A percentile compares a stretch with the other conserved stretches of the same genome.
Evolutionary conservation across 2,113 vertebrate species (phyloP).

Genomic region (Apaloderma vittatum): DNA sequence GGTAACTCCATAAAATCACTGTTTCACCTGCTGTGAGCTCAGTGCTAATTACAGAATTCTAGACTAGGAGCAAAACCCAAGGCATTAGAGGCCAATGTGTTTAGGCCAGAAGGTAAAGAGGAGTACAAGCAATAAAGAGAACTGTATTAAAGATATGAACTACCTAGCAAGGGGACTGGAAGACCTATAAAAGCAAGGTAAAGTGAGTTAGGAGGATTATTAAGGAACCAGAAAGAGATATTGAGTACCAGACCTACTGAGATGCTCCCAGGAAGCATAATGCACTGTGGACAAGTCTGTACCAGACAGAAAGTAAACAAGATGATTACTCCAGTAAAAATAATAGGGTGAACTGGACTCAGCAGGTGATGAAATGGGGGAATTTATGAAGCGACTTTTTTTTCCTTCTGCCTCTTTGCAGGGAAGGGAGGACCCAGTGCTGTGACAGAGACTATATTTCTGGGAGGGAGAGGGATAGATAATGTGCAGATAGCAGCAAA

Average conservation of each 20-base stretch:
- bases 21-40: background rate
- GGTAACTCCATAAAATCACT: background rate
- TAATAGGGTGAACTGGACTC: slow-evolving; percentile 8
- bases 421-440: background rate
- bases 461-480: background rate
- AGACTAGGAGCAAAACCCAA: background rate
- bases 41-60: slow-evolving; percentile 37
- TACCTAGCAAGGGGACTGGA: slow-evolving; percentile 42
- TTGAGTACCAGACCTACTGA: slow-evolving; percentile 13
- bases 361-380: slow-evolving; percentile 22
- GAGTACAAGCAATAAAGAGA: slow-evolving; percentile 64
- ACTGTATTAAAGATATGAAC: slow-evolving; percentile 63
- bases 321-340: background rate
- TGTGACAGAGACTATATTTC: background rate
- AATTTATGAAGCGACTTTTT: slow-evolving; percentile 7
- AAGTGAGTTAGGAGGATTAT: slow-evolving; percentile 62
- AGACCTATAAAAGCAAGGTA: slow-evolving; percentile 1
- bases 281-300: background rate
- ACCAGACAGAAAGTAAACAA: slow-evolving; percentile 33
- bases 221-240: slow-evolving; percentile 59
- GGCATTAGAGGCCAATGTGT: background rate
- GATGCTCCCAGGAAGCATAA: background rate
- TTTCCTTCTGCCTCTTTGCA: background rate
- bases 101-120: slow-evolving; percentile 51
- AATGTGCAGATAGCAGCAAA: background rate